Percentiles rank a stretch among this genome's conserved stretches.
phyloP scores from a whole-genome alignment of 2,113 vertebrate genomes.

The Acanthisitta chloris region DNA sequence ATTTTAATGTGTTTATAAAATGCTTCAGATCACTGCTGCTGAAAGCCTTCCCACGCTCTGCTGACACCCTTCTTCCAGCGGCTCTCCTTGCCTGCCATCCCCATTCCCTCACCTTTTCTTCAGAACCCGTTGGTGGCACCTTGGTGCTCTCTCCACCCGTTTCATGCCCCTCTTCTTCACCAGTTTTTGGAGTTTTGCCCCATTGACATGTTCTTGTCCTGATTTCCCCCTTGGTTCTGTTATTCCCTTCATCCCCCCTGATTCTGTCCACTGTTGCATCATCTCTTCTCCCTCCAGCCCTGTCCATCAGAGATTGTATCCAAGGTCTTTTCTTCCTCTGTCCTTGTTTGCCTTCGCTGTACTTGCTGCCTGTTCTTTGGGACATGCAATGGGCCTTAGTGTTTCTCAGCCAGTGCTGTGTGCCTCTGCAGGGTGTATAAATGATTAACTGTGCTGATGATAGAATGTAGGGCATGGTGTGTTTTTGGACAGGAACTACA shows the following conservation, averaged over 20 bases:
- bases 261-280: not conserved
- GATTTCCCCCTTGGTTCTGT: not conserved
- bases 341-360: not conserved
- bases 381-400: not conserved
- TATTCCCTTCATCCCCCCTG: not conserved
- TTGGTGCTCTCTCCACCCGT: not conserved
- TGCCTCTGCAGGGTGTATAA: not conserved
- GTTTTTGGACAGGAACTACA: not conserved
- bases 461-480: not conserved
- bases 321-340: not conserved
- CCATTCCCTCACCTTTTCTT: not conserved
- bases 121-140: not conserved
- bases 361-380: not conserved
- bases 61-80: not conserved
- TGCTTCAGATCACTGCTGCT: not conserved
- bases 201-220: accelerated
- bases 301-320: not conserved
- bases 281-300: not conserved
- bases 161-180: not conserved
- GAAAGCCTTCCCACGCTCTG: not conserved
- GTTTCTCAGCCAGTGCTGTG: not conserved
- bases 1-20: not conserved
- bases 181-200: not conserved
- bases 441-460: not conserved
- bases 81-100: not conserved